These are phyloP conservation scores for Uria lomvia DNA, from an alignment of 2,113 vertebrate genomes.

Conservation along the genomic window DNA sequence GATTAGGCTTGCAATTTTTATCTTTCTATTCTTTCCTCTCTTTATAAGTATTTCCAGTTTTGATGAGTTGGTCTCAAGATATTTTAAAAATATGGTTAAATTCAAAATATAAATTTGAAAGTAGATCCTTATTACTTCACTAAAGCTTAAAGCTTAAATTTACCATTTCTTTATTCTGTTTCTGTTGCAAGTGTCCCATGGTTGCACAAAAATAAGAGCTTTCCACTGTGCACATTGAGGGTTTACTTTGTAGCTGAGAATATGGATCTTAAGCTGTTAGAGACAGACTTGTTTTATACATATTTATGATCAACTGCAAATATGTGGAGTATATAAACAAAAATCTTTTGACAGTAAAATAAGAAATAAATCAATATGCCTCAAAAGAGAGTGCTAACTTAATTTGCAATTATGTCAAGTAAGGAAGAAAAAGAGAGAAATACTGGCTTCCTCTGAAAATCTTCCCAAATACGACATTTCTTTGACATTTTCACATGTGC, in stretches of 20 bases:
- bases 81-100: background rate
- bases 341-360: background rate
- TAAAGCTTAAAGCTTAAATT: background rate
- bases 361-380: background rate
- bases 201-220: background rate
- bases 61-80: background rate
- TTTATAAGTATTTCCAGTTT: background rate
- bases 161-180: background rate
- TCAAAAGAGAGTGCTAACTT: background rate
- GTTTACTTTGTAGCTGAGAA: background rate
- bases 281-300: background rate
- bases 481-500: conserved; percentile 29
- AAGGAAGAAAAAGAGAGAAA: background rate
- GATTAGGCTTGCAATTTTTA: background rate
- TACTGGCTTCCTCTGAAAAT: background rate
- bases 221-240: background rate
- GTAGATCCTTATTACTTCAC: background rate
- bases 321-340: background rate
- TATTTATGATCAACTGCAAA: background rate
- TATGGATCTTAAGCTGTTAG: background rate
- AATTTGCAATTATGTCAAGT: background rate
- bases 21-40: background rate
- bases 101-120: background rate
- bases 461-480: background rate
- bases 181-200: background rate